phyloP scores from a whole-genome alignment of 2,888 invertebrate genomes.

The Bembecia ichneumoniformis region DNA sequence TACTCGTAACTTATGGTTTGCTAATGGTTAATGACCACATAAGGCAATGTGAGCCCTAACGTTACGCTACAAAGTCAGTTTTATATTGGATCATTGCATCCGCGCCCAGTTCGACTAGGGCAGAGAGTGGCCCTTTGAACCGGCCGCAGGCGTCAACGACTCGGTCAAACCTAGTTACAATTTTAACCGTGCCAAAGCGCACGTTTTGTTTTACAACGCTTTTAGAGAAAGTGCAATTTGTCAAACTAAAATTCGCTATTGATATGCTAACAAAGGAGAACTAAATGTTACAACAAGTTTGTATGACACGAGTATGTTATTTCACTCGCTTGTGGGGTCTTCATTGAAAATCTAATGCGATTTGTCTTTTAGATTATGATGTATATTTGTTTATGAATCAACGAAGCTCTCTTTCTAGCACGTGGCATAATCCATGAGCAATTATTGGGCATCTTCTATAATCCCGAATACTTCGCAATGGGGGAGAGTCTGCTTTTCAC shows the following conservation, averaged over 20 bases:
- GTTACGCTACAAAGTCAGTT: neutral
- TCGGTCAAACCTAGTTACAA: conserved; percentile 22
- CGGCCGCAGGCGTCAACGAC: conserved; percentile 45
- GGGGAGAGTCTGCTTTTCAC: too few species aligned
- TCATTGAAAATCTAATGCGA: too few species aligned
- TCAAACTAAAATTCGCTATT: conserved; percentile 18
- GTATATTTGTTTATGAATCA: too few species aligned
- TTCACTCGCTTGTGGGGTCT: too few species aligned
- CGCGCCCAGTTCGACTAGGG: conserved; percentile 22
- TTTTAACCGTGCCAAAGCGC: conserved; percentile 34
- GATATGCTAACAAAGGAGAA: too few species aligned
- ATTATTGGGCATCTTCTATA: too few species aligned
- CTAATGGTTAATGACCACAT: neutral
- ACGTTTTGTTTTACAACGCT: conserved; percentile 32
- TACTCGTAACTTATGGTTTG: conserved; percentile 18
- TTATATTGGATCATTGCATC: neutral
- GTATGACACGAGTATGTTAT: too few species aligned
- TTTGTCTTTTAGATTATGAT: too few species aligned
- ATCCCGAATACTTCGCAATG: too few species aligned
- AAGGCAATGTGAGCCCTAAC: neutral
- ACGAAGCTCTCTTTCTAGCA: too few species aligned
- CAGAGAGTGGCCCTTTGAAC: conserved; percentile 50
- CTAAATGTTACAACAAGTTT: too few species aligned
- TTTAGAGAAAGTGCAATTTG: conserved; percentile 27
- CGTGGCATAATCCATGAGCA: too few species aligned